Base-by-base conservation (phyloP, 2,113 vertebrate genomes). In the Atlantisia rogersi region DNA sequence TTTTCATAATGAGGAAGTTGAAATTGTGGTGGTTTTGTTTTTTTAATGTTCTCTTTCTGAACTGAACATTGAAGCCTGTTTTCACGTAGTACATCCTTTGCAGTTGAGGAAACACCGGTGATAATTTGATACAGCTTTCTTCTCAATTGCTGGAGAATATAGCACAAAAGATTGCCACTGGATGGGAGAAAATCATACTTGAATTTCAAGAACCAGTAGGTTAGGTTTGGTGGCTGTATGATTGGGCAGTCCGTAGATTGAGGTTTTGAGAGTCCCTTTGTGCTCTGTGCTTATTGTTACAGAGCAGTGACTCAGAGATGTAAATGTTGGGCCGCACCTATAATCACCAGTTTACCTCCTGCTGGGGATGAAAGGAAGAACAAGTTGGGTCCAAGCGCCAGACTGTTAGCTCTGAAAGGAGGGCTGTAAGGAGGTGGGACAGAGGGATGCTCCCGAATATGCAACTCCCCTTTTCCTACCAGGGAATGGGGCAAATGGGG, bases 351-450 rank as follows among this genome's bases (percentile, higher is more conserved):
- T 53, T 42, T 82, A 68, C 32, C 19, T 55, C 35, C 44, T 40
- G 31, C 25, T 53, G 29, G 37, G 29, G 16, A 22, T 19, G 21
- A 12, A 32, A 21, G 67, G 7, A 40, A 28, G 17, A 64, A 26
- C 21, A 11, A 6, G 37, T 0, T 56, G 74, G 8, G 26, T 35
- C 26, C 0, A 1, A 25, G 37, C 22, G 28, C 31, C 39, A 52
- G n/a, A 14, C 18, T 40, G 28, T 32, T 32, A 19, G 40, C 19
- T 52, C 0, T 50, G 29, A 1, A 35, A 29, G 22, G 19, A 40
- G 29, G 3, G 46, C 0, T 53, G 29, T 1, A 35, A 29, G 22
- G 19, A 40, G 29, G 3, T n/a, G 63, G 16, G 11, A 31, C 25
- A 39, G 24, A 52, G 19, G 56, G 52, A 10, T 84, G n/a, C 13